Base-by-base conservation (phyloP, 1,140 invertebrate genomes). In the Oscheius sp. region DNA sequence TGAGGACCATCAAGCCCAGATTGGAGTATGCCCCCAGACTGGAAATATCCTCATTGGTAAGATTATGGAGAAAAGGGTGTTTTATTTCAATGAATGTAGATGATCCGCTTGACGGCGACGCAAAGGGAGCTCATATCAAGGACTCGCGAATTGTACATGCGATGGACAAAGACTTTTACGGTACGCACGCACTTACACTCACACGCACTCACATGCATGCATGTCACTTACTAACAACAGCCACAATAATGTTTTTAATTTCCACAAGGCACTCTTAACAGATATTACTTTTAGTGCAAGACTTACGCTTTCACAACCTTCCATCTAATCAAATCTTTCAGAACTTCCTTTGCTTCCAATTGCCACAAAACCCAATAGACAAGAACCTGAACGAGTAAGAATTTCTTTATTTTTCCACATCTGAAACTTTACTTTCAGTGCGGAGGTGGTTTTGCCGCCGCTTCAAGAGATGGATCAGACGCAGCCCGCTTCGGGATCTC, bases 1-100 rank as follows among this genome's bases (percentile, higher is more conserved):
- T n/a, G 79, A 83, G 67, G 71, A 77, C 36, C 81, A 83, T 61
- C 63, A 74, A 23, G 81, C 82, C 26, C 82, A 63, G 45, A 46
- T 83, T 26, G 83, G 82, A 23, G 68, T 75, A 10, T 83, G 82
- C 55, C 45, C 59, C 2, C 36, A 13, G 49, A 7, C 23, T 26
- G 49, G 7, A 55, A 55, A 42, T 42, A 42, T 42, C n/a, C 38
- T 42, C 38, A 42, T 42, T 10, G 38, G 38, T 42, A 42, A 42
- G 10, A 10, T 42, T 42, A n/a, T 10, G 10, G 10, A 42, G 38
- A 42, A 42, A 42, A n/a, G n/a, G 38, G n/a, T 7, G 28, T n/a
- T n/a, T n/a, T n/a, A n/a, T 55, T 20, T 13, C 15, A 55, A 7
- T 20, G 4, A 4, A 13, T 55, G 4, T 26, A 55, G 67, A 71